These are phyloP conservation scores for Gonioctena quinquepunctata DNA, from an alignment of 1,140 invertebrate species.

Conservation along the genomic window DNA sequence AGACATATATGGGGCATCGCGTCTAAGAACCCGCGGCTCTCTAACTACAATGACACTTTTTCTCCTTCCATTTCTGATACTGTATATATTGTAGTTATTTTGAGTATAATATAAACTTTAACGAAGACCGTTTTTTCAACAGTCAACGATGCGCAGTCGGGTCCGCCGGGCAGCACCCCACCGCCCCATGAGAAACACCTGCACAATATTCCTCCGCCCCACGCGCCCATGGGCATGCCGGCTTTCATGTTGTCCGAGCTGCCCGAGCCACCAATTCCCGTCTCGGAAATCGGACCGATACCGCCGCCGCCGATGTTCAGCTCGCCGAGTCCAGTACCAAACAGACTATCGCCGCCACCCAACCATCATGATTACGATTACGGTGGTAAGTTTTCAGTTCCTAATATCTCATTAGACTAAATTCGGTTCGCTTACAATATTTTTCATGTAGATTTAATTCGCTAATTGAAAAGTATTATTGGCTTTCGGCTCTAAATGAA, in stretches of 20 bases:
- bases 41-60: too few species aligned
- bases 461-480: too few species aligned
- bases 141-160: slow-evolving; percentile 60
- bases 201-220: slow-evolving; percentile 33
- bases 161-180: slow-evolving; percentile 61
- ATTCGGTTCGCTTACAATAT: too few species aligned
- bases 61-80: background rate
- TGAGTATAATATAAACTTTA: too few species aligned
- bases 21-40: too few species aligned
- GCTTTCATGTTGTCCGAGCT: slow-evolving; percentile 78
- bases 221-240: slow-evolving; percentile 47
- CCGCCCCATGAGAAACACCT: slow-evolving; percentile 55
- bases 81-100: too few species aligned
- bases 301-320: slow-evolving; percentile 95
- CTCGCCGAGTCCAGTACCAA: slow-evolving; percentile 78
- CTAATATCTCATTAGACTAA: too few species aligned
- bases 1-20: too few species aligned
- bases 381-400: slow-evolving; percentile 67
- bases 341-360: slow-evolving; percentile 54
- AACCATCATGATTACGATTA: slow-evolving; percentile 64
- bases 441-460: too few species aligned
- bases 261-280: slow-evolving; percentile 86
- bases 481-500: too few species aligned
- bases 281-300: slow-evolving; percentile 92
- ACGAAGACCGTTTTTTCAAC: too few species aligned